phyloP scores from a whole-genome alignment of 2,888 invertebrate genomes.

The Amphipyra tragopoginis region DNA sequence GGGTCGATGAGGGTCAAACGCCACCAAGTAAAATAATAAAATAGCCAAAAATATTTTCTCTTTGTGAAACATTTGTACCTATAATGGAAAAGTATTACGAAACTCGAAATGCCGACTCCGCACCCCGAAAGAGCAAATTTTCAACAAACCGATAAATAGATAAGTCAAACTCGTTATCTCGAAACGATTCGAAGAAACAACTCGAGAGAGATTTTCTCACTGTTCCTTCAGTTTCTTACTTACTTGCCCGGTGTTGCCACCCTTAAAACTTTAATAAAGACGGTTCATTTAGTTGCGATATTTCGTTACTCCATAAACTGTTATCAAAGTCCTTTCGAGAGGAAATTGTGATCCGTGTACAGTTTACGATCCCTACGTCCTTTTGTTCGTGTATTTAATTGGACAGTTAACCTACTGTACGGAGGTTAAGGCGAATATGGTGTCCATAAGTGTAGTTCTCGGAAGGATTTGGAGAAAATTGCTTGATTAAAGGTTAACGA shows the following conservation, averaged over 20 bases:
- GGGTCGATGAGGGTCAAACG: no score
- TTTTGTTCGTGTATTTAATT: slow-evolving; percentile 38
- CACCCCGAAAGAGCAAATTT: slow-evolving; percentile 4
- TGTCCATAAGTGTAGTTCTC: slow-evolving; percentile 1
- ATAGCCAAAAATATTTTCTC: no score
- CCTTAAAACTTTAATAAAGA: slow-evolving; percentile 41
- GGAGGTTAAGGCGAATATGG: slow-evolving; percentile 2
- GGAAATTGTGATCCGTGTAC: slow-evolving; percentile 25
- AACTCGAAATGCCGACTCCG: neutral
- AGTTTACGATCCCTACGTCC: slow-evolving; percentile 23
- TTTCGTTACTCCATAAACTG: slow-evolving; percentile 23
- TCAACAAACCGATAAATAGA: slow-evolving; percentile 27
- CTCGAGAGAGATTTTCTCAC: slow-evolving; percentile 21
- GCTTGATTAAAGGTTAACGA: neutral
- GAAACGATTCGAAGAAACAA: slow-evolving; percentile 32
- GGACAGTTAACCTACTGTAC: slow-evolving; percentile 15
- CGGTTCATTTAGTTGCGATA: slow-evolving; percentile 14
- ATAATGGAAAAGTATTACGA: neutral
- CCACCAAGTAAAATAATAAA: no score
- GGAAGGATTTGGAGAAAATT: neutral
- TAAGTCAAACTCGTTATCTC: slow-evolving; percentile 37
- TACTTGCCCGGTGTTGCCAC: slow-evolving; percentile 12
- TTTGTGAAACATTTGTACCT: no score
- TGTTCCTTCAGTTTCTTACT: slow-evolving; percentile 11
- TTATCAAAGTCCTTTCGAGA: slow-evolving; percentile 26